Base-by-base conservation (phyloP, 2,113 vertebrate genomes). In the Cercopithecus mona region DNA sequence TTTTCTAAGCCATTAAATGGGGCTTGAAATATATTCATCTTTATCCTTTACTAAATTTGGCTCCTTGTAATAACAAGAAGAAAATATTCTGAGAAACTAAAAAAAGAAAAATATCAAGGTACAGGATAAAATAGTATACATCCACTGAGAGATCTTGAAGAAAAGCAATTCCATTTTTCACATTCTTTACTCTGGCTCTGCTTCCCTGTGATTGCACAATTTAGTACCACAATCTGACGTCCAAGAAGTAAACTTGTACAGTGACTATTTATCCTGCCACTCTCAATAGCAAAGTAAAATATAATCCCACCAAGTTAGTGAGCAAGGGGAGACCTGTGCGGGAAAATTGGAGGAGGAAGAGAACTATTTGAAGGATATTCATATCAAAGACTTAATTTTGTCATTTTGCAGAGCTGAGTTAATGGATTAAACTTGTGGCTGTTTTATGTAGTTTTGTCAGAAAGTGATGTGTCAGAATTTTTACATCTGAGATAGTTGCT, bases 391-490 rank as follows among this genome's bases (percentile, higher is more conserved):
- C 80, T 96, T 90, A 97, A 57, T 97, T 98, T 95, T 96, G 82
- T 88, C 89, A 20, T 87, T 96, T 96, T 82, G 73, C 70, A 72
- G 81, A 96, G 94, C 97, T 95, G 68, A 93, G 32, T 95, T 94
- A 94, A 96, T 96, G 73, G 93, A 98, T 98, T 98, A 97, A 97
- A 97, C 64, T 86, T 96, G 81, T 72, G 94, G 35, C 96, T 96
- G 85, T 94, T 98, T 98, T 88, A 97, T 97, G 87, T 97, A 97
- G 89, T 97, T 97, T 97, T 97, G 85, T 96, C 87, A 97, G 97
- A 98, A 97, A 97, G 72, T 97, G 96, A 94, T 97, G 64, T 93
- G 97, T 98, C 96, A 96, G 94, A 98, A 95, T 97, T 97, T 98
- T 95, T 92, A 96, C 93, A 97, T 97, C 95, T 97, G 97, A 95